Base-by-base conservation (phyloP, 92 coral and sea anemone species). In the Paramuricea clavata region DNA sequence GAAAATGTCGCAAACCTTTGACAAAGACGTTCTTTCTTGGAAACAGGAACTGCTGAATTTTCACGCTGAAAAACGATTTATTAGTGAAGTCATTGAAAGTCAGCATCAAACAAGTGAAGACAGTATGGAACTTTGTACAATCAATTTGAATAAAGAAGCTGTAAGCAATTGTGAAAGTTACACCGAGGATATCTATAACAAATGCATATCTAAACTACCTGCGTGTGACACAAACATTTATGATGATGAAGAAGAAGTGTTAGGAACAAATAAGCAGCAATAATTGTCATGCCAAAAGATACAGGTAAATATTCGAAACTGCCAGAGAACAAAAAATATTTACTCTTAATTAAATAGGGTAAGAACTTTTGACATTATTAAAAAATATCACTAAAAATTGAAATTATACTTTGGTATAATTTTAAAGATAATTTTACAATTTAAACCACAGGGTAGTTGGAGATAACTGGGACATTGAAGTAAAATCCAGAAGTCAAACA, bases 131-230 rank as follows among this genome's bases (percentile, higher is more conserved):
- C 34, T 65, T 65, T 65, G 35, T 33, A 65, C 72, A 65, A 65
- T 78, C 41, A 83, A 87, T 36, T 79, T 87, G 49, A 77, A 67
- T 15, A 47, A 22, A 39, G 84, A 67, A 31, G 84, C 85, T 54
- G 86, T 87, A 17, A 54, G 64, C 0, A 49, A 34, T 12, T 87
- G 68, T 73, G 47, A 31, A 22, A 25, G 42, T 26, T 86, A 39
- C 78, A 21, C 49, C 31, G 89, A 86, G 15, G 39, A 67, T 11
- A 70, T 86, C 8, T 86, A 86, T 43, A 34, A 78, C 49, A 39
- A 31, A 22, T 78, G 83, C 47, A 25, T 50, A 50, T 78, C 83
- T 6, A 16, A 30, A 34, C 35, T 54, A 22, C 47, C 71, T 32
- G 42, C n/a, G n/a, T 27, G 69, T 28, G 83, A 78, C 21, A 33